These are phyloP conservation scores for Rhysida immarginata DNA, from an alignment of 1,140 invertebrate genomes.

Conservation along the genomic window DNA sequence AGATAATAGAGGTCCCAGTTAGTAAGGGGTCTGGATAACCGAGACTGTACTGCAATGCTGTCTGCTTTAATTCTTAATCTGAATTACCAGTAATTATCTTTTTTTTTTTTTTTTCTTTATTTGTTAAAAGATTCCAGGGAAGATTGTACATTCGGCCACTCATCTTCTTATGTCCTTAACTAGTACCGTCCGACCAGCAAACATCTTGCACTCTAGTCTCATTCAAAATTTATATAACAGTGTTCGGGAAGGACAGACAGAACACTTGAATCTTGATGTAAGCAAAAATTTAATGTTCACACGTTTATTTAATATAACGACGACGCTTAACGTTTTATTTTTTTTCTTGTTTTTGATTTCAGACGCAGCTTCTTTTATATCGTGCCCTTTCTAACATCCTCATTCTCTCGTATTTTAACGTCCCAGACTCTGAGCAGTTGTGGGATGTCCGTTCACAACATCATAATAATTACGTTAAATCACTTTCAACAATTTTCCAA, in stretches of 20 bases:
- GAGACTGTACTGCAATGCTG: too few species aligned
- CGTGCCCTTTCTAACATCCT: conserved; percentile 40
- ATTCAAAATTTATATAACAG: conserved; percentile 34
- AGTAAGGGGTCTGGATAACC: too few species aligned
- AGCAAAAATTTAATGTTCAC: too few species aligned
- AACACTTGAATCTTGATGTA: conserved; percentile 30
- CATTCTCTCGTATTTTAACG: conserved; percentile 37
- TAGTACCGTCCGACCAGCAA: conserved; percentile 38
- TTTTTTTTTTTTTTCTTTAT: conserved; percentile 8
- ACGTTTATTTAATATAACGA: too few species aligned
- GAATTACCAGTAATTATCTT: too few species aligned
- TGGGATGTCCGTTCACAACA: conserved; percentile 31
- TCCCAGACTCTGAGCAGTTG: conserved; percentile 30
- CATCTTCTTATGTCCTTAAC: conserved; percentile 42
- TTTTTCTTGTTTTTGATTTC: conserved; percentile 13
- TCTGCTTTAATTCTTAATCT: too few species aligned
- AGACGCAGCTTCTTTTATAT: conserved; percentile 37
- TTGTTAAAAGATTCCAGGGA: conserved; percentile 23
- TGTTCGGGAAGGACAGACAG: conserved; percentile 31
- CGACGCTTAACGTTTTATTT: too few species aligned
- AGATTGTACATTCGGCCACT: conserved; percentile 40
- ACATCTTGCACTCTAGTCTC: conserved; percentile 33
- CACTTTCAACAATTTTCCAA: conserved; percentile 26
- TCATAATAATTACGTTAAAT: conserved; percentile 26
- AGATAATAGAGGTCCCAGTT: too few species aligned